A percentile compares a stretch with the other conserved stretches of the same genome.
phyloP scores from a whole-genome alignment of 2,113 vertebrate species.

The Amphiprion percula region DNA sequence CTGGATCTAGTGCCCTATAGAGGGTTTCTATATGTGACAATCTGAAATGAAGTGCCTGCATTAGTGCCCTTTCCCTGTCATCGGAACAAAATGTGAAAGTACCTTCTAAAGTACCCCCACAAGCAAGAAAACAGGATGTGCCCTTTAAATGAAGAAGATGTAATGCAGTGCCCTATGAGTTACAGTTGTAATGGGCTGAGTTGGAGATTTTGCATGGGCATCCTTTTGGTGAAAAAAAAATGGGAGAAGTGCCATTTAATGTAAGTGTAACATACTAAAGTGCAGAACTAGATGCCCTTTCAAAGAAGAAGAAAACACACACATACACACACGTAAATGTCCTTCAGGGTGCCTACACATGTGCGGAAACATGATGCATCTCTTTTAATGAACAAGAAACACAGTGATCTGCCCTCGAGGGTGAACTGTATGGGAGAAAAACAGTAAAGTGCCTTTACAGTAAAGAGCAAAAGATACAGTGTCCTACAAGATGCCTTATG shows the following conservation, averaged over 20 bases:
- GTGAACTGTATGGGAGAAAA: too few species aligned
- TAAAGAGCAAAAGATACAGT: too few species aligned
- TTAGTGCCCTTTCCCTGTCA: constrained; percentile 22
- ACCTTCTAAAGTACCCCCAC: not conserved
- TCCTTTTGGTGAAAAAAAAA: not conserved
- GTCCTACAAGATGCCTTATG: too few species aligned
- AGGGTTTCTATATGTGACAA: not conserved
- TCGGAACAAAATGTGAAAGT: constrained; percentile 6
- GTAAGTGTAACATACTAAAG: not conserved
- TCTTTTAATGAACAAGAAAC: too few species aligned
- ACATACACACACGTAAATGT: not conserved
- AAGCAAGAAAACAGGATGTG: not conserved
- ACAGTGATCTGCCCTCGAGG: too few species aligned
- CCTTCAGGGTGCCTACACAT: not conserved
- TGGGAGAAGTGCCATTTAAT: constrained; percentile 7
- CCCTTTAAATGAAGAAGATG: constrained; percentile 13
- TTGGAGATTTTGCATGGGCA: too few species aligned
- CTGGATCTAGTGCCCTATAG: not conserved
- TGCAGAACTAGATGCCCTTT: not conserved
- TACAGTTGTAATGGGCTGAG: not conserved
- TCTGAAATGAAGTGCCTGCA: not conserved
- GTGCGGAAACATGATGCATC: not conserved
- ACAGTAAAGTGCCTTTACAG: too few species aligned
- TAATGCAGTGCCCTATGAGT: not conserved
- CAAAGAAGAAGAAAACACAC: not conserved